These are phyloP conservation scores for Sycophila texana DNA, from an alignment of 2,888 invertebrate genomes.

Conservation along the genomic window DNA sequence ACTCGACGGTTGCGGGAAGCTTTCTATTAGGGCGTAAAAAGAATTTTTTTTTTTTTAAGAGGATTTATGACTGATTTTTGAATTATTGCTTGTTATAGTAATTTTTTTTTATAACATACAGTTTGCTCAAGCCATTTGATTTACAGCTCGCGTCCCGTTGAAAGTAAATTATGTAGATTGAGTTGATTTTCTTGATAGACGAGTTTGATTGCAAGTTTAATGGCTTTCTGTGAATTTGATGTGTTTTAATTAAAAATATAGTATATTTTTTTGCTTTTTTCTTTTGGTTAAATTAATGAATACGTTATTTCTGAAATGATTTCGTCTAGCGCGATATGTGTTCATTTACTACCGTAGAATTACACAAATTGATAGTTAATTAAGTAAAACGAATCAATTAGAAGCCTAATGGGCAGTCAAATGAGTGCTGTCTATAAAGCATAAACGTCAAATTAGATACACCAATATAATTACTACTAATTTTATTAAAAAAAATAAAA, in stretches of 20 bases:
- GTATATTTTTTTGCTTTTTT: background rate
- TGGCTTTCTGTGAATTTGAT: too few relatives aligned
- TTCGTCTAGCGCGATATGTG: slow-evolving; percentile 12
- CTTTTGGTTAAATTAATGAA: background rate
- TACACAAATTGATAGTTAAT: slow-evolving; percentile 43
- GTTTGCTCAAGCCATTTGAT: too few relatives aligned
- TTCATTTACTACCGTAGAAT: slow-evolving; percentile 33
- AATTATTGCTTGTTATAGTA: background rate
- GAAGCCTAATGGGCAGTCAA: slow-evolving; percentile 22
- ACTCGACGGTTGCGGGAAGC: background rate
- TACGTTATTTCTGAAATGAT: background rate
- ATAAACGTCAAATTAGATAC: background rate
- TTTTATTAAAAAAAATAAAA: background rate
- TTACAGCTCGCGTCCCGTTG: too few relatives aligned
- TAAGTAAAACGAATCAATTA: slow-evolving; percentile 43
- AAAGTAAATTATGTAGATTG: background rate
- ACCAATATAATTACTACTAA: background rate
- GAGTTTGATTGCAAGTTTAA: too few relatives aligned
- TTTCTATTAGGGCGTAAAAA: too few relatives aligned
- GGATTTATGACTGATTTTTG: too few relatives aligned
- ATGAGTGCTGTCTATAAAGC: slow-evolving; percentile 9
- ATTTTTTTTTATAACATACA: too few relatives aligned
- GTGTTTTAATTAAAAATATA: background rate
- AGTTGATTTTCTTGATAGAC: background rate
- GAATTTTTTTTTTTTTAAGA: too few relatives aligned